phyloP scores from a whole-genome alignment of 2,797 vertebrate species.

The Eleutherodactylus coqui region DNA sequence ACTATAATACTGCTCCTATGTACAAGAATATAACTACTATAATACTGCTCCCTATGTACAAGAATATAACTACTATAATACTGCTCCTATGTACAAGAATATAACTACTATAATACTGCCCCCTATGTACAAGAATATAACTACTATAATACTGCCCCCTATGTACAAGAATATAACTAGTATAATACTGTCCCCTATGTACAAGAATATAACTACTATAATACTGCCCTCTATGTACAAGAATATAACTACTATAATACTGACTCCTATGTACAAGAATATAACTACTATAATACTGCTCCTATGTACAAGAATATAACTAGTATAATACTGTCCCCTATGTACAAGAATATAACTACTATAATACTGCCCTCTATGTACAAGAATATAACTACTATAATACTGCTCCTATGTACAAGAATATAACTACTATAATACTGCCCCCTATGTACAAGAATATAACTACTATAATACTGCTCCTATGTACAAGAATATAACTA shows the following conservation, averaged over 20 bases:
- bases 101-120: background rate
- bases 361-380: too few relatives aligned
- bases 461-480: background rate
- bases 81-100: background rate
- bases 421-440: slow-evolving; percentile 4
- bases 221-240: too few relatives aligned
- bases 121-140: too few relatives aligned
- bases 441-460: background rate
- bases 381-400: too few relatives aligned
- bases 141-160: too few relatives aligned
- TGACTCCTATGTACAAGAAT: background rate
- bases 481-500: background rate
- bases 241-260: background rate
- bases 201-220: too few relatives aligned
- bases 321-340: background rate
- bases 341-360: too few relatives aligned
- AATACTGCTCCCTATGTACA: background rate
- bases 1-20: slow-evolving; percentile 7
- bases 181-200: too few relatives aligned
- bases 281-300: background rate
- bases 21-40: slow-evolving; percentile 15
- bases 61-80: slow-evolving; percentile 11
- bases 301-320: background rate
- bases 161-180: too few relatives aligned
- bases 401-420: too few relatives aligned